phyloP scores from a whole-genome alignment of 2,113 vertebrate species.

The Cyrtonyx montezumae region DNA sequence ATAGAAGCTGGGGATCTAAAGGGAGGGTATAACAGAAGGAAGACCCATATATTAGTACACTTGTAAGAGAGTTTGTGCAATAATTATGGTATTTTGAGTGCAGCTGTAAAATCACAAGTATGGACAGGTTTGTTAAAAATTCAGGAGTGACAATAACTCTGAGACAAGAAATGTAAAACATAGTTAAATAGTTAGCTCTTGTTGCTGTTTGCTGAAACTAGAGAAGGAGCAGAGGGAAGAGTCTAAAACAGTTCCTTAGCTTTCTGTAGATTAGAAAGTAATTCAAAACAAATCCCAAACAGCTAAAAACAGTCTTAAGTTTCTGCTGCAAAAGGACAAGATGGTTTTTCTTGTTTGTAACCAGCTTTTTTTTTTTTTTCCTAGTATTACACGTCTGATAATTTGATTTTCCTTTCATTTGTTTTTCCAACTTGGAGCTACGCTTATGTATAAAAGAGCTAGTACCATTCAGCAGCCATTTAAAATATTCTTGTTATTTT shows the following conservation, averaged over 20 bases:
- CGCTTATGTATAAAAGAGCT: not conserved
- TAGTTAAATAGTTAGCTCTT: not conserved
- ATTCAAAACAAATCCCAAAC: not conserved
- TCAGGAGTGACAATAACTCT: fast-evolving
- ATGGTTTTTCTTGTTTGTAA: not conserved
- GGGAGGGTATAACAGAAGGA: not conserved
- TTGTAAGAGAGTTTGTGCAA: not conserved
- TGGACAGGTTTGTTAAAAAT: not conserved
- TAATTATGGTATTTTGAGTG: not conserved
- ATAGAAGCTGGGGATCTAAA: not conserved
- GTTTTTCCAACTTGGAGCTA: not conserved
- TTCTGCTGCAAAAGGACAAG: not conserved
- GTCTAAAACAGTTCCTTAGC: not conserved
- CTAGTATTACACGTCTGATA: not conserved
- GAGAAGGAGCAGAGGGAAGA: not conserved
- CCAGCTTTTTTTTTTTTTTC: not conserved
- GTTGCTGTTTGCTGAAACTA: not conserved
- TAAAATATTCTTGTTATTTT: not conserved
- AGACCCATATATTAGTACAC: not conserved
- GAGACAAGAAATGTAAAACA: not conserved
- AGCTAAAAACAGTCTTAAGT: not conserved
- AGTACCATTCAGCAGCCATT: not conserved
- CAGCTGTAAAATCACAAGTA: not conserved
- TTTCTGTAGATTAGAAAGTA: not conserved
- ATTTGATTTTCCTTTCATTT: not conserved